Conservation (phyloP, 2,113 vertebrate species). For the Kobus ellipsiprymnus region DNA sequence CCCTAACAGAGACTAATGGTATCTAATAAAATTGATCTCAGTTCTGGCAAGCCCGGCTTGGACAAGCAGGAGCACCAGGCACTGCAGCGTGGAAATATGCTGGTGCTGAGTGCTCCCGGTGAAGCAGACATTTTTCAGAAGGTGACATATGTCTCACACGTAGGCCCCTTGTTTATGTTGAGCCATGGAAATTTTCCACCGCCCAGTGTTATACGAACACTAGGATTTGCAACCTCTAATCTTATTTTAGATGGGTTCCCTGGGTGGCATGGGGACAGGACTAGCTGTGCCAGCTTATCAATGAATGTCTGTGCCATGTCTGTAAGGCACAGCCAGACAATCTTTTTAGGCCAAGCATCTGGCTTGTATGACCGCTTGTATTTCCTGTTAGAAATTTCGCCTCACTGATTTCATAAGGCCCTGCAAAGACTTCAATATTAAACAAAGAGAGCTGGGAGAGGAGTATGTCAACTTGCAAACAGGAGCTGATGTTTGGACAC, state of each 20-base stretch:
- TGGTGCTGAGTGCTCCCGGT: neutral
- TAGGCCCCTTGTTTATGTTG: neutral
- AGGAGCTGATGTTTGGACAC: neutral
- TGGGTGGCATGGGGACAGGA: slow-evolving; percentile 5
- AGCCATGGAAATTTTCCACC: neutral
- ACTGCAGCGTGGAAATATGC: neutral
- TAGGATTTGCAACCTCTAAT: slow-evolving; percentile 4
- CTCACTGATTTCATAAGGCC: neutral
- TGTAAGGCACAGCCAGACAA: slow-evolving; percentile 10
- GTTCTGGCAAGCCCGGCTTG: slow-evolving; percentile 43
- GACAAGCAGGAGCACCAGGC: neutral
- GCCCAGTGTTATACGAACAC: neutral
- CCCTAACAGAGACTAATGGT: slow-evolving; percentile 67
- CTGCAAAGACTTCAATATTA: neutral
- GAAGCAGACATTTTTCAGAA: neutral
- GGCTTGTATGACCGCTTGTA: neutral
- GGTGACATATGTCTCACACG: slow-evolving; percentile 2
- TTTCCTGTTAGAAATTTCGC: slow-evolving; percentile 35
- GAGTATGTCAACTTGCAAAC: neutral
- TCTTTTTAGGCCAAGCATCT: slow-evolving; percentile 44
- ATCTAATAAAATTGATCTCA: slow-evolving; percentile 68
- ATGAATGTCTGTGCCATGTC: neutral
- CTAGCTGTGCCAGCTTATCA: slow-evolving; percentile 35
- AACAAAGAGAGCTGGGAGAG: neutral
- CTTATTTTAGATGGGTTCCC: slow-evolving; percentile 21